Percentiles rank a stretch among this genome's conserved stretches.
These are phyloP conservation scores for Campylomormyrus tamandua DNA, from an alignment of 2,113 vertebrate genomes.

Conservation along the genomic window DNA sequence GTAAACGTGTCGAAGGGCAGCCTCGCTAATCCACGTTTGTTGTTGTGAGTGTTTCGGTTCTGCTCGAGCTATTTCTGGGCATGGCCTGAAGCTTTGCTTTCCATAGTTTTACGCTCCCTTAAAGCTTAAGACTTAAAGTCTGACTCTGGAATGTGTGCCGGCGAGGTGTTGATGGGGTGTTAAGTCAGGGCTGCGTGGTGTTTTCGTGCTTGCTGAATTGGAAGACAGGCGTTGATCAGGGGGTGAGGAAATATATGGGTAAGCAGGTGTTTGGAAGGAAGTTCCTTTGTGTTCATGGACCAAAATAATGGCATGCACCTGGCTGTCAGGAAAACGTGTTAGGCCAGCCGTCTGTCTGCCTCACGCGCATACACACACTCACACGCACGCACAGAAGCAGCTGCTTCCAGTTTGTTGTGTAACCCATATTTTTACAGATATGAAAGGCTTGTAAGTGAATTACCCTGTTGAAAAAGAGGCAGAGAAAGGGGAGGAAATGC, in stretches of 20 bases:
- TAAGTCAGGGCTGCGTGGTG: not conserved
- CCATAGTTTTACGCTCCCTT: not conserved
- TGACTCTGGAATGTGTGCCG: not conserved
- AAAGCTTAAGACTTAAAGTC: not conserved
- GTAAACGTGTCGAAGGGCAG: not conserved
- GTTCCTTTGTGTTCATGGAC: constrained; percentile 2
- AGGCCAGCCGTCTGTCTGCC: not conserved
- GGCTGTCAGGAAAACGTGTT: not conserved
- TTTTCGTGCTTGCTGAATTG: not conserved
- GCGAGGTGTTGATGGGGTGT: not conserved
- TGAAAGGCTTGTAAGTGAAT: not conserved
- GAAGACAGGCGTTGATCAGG: not conserved
- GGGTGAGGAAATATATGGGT: not conserved
- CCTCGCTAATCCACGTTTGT: not conserved
- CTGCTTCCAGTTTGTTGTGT: not conserved
- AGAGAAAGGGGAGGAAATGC: not conserved
- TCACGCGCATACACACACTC: not conserved
- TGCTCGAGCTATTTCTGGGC: not conserved
- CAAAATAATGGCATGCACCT: constrained; percentile 16
- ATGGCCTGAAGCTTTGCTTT: not conserved
- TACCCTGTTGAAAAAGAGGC: not conserved
- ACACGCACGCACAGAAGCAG: not conserved
- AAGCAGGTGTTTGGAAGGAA: not conserved
- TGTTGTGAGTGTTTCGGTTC: not conserved
- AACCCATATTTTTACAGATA: not conserved